Percentiles rank a stretch among this genome's conserved stretches.
phyloP scores from a whole-genome alignment of 1,140 invertebrate species.

The Drosophila ohnishii region DNA sequence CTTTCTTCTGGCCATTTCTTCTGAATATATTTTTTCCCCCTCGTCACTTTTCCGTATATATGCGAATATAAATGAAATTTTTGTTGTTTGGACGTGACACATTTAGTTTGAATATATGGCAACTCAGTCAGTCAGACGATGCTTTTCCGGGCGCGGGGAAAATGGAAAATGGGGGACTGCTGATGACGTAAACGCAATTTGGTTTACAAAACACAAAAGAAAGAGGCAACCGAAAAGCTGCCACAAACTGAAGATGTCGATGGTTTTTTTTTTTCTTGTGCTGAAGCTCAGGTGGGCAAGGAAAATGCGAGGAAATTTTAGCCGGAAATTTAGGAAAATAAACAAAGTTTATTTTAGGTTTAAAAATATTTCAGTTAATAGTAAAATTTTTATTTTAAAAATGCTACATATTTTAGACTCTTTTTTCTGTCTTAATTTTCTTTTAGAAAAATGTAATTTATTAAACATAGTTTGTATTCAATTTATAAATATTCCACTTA shows the following conservation, averaged over 20 bases:
- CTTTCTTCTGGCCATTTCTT: conserved; percentile 23
- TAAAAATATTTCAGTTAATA: too few species aligned
- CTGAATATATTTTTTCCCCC: conserved; percentile 25
- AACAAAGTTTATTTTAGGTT: too few species aligned
- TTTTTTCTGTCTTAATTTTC: background rate
- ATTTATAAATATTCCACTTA: too few species aligned
- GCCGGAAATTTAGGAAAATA: too few species aligned
- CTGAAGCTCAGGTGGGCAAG: background rate
- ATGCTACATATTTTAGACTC: background rate
- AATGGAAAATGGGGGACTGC: conserved; percentile 22
- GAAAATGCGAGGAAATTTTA: background rate
- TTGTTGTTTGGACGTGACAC: conserved; percentile 80
- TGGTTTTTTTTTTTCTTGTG: background rate
- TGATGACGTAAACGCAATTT: conserved; percentile 55
- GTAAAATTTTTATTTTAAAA: background rate
- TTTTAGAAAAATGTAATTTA: background rate
- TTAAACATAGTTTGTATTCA: too few species aligned
- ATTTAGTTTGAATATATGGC: conserved; percentile 79
- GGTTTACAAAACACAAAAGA: conserved; percentile 30
- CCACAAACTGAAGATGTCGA: conserved; percentile 20
- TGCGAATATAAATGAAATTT: conserved; percentile 81
- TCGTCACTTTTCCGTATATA: conserved; percentile 41
- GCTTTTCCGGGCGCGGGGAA: background rate
- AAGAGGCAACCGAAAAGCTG: conserved; percentile 5
- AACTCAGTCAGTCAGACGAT: conserved; percentile 63